Evolutionary conservation across 2,113 vertebrate species (phyloP).

Genomic region (Picathartes gymnocephalus): DNA sequence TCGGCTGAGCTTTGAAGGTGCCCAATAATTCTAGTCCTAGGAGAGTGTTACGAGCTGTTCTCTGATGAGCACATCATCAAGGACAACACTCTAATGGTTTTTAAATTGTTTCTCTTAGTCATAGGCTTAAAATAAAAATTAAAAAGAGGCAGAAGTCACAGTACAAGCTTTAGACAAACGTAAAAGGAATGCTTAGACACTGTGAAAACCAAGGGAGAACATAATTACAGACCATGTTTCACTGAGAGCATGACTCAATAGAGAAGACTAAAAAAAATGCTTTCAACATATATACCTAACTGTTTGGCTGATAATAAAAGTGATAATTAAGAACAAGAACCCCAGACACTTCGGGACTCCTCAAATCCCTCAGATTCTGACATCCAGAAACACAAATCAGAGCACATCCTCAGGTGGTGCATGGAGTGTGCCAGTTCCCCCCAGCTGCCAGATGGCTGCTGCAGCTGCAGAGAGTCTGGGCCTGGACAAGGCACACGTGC

Average conservation of each 20-base stretch:
- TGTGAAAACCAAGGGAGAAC: not conserved
- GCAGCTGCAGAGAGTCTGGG: not conserved
- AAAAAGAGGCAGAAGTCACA: not conserved
- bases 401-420: not conserved
- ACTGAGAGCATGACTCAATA: slow-evolving; percentile 3
- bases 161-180: not conserved
- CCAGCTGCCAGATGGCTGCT: not conserved
- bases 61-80: not conserved
- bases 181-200: slow-evolving; percentile 14
- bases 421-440: accelerated
- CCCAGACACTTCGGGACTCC: not conserved
- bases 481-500: not conserved
- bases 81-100: slow-evolving; percentile 6
- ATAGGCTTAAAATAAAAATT: slow-evolving; percentile 51
- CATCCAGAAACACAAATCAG: not conserved
- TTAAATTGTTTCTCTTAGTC: slow-evolving; percentile 48
- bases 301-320: not conserved
- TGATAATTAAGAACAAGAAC: not conserved
- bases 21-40: not conserved
- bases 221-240: slow-evolving; percentile 27
- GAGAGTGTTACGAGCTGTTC: not conserved
- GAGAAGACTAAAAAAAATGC: not conserved
- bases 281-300: not conserved
- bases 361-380: not conserved
- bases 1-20: slow-evolving; percentile 3